phyloP scores from a whole-genome alignment of 2,888 invertebrate species.

The Keiferia lycopersicella region DNA sequence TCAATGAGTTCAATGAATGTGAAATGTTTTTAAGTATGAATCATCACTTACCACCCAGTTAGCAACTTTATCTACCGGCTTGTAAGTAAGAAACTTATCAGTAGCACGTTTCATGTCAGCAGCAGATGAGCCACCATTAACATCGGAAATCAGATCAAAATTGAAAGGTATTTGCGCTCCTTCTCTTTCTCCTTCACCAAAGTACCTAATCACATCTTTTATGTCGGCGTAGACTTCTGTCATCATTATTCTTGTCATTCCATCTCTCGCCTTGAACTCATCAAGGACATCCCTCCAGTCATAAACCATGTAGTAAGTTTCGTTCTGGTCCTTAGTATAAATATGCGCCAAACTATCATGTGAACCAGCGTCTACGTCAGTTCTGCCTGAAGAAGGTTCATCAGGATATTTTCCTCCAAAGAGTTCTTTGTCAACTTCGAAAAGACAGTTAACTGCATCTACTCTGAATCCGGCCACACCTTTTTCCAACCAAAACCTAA shows the following conservation, averaged over 20 bases:
- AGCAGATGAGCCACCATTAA: conserved; percentile 81
- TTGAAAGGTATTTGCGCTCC: conserved; percentile 91
- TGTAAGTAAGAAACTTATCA: conserved; percentile 84
- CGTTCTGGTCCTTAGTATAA: conserved; percentile 83
- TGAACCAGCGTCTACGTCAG: conserved; percentile 66
- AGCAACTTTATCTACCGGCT: conserved; percentile 81
- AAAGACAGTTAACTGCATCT: conserved; percentile 86
- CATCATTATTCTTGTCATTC: conserved; percentile 84
- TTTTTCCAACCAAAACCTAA: conserved; percentile 90
- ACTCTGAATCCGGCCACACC: conserved; percentile 94
- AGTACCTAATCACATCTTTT: conserved; percentile 83
- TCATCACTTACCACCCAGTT: conserved; percentile 88
- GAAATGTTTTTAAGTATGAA: not conserved
- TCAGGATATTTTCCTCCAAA: conserved; percentile 74
- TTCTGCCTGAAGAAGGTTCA: conserved; percentile 76
- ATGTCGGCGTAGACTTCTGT: conserved; percentile 87
- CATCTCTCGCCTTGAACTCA: conserved; percentile 72
- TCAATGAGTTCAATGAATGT: too few relatives aligned
- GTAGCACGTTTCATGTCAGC: conserved; percentile 82
- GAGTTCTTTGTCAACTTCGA: conserved; percentile 77
- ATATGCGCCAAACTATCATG: conserved; percentile 82
- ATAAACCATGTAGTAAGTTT: conserved; percentile 84
- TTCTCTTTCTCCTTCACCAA: conserved; percentile 74
- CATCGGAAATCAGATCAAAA: conserved; percentile 85
- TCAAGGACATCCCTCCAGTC: conserved; percentile 84